Evolutionary conservation across 2,888 invertebrate species (phyloP), one percentile per base, ranked within the genome.

Genomic region (Maniola hyperantus): DNA sequence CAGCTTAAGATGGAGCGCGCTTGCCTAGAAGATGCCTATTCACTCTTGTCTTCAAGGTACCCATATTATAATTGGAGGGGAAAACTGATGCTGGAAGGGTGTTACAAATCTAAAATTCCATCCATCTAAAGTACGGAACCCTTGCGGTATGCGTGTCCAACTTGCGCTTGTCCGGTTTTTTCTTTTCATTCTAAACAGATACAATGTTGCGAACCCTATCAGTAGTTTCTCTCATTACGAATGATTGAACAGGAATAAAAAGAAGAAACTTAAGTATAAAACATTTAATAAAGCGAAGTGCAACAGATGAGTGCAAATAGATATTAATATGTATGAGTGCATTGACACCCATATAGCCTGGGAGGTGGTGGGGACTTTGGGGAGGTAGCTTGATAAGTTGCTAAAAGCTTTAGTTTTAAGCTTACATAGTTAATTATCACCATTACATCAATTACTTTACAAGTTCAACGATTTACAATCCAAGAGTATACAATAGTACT

Each of bases 311-410:
- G 73, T 71, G 72, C 76, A 75, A 77, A 78, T 78, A 76, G 74
- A 77, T 76, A 77, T 77, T 76, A 78, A 78, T 78, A 77, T 76
- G 74, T 74, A 75, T 72, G 78, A 75, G 77, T 74, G 73, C 77
- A 75, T 75, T 76, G 77, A 76, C 73, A 71, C 75, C 74, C 73
- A 20, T 6, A 2, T 42, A 57, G 42, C 2, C 57, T 1, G 42
- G 0, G 57, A 57, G 57, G 13, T 20, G 57, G 7, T 42, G 42
- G 20, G 7, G 5, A 11, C 20, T 39, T 18, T 20, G 0, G 4
- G 11, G 20, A 10, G 10, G 20, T 10, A 20, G 20, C 20, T 26
- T 18, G 18, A 13, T 11, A 46, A 46, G 6, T 5, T n/a, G 44
- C 44, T 15, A 6, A 0, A 15, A 13, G n/a, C 44, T 13, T 46